Evolutionary conservation across 2,113 vertebrate species (phyloP), one percentile per base, ranked within the genome.

Genomic region (Anthoscopus minutus): DNA sequence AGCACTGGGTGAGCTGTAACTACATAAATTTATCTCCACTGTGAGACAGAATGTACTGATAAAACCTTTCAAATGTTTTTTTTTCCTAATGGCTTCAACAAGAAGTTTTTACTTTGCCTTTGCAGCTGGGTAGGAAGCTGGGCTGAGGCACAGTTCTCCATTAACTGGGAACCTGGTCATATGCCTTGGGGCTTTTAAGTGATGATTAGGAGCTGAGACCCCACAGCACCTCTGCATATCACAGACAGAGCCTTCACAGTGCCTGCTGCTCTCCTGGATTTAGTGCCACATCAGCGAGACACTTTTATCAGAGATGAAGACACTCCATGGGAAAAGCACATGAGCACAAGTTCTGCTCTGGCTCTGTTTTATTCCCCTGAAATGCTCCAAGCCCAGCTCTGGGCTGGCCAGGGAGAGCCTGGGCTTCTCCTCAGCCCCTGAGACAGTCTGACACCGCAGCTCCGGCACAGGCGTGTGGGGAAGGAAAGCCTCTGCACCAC

Each of bases 391-490:
- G 48, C 23, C 35, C 33, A 47, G 1, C 40, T 31, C 71, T 14
- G 74, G 47, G 70, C 20, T 54, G 37, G 13, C 13, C 38, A 17
- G n/a, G 56, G 61, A 4, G 38, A 60, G 28, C 10, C 76, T 21
- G 44, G n/a, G 9, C 15, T 23, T 12, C 33, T 42, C 58, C 85
- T 13, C 23, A 33, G 2, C 20, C 31, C 4, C 1, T 1, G 1
- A 4, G 31, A 8, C 16, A 1, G 3, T 13, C 51, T 30, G 65
- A 37, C 61, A 30, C 10, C 51, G n/a, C 78, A 20, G 45, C 56
- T 18, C 8, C 19, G 66, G 56, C 44, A n/a, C 33, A 17, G 0
- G 5, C 10, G 4, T 0, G 18, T 0, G 7, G 54, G 25, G 30
- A n/a, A 33, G 51, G 44, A 13, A 2, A 64, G 42, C 2, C 42